Percentiles rank a stretch among this genome's conserved stretches.
phyloP scores from a whole-genome alignment of 2,888 invertebrate species.

The Ectemnius continuus region DNA sequence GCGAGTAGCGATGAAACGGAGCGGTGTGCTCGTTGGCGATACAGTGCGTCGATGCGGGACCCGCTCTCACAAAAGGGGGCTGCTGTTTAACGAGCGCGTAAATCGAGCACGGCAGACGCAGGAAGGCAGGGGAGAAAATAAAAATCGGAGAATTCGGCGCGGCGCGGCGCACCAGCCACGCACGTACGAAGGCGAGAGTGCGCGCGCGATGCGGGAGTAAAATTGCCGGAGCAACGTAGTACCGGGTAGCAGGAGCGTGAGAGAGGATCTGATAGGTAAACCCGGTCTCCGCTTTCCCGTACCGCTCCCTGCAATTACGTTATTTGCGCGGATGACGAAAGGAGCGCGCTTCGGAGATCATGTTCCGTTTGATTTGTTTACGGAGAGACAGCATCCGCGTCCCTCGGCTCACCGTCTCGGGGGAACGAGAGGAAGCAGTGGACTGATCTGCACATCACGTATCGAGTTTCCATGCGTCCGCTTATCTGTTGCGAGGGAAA shows the following conservation, averaged over 20 bases:
- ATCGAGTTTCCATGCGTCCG: not conserved
- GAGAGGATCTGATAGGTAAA: not conserved
- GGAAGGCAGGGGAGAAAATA: slow-evolving; percentile 2
- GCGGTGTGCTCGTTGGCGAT: not conserved
- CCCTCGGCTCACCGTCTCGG: not conserved
- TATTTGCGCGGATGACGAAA: slow-evolving; percentile 7
- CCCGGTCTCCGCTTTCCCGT: not conserved
- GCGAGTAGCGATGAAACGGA: not conserved
- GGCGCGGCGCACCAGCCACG: not conserved
- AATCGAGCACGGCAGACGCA: slow-evolving; percentile 1
- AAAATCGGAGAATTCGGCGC: not conserved
- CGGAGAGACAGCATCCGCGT: not conserved
- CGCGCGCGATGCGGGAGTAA: not conserved
- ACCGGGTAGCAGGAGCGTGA: not conserved
- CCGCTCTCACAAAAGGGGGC: slow-evolving; percentile 2
- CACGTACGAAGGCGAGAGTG: not conserved
- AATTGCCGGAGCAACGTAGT: not conserved
- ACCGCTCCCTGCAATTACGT: not conserved
- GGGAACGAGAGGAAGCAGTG: no score
- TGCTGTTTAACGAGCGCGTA: slow-evolving; percentile 7
- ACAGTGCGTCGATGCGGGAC: not conserved
- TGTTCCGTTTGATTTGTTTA: slow-evolving; percentile 4
- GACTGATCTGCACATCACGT: not conserved
- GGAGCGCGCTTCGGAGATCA: slow-evolving; percentile 6
- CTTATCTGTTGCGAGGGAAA: not conserved